phyloP scores from a whole-genome alignment of 2,888 invertebrate species.

The Heterodera filipjevi region DNA sequence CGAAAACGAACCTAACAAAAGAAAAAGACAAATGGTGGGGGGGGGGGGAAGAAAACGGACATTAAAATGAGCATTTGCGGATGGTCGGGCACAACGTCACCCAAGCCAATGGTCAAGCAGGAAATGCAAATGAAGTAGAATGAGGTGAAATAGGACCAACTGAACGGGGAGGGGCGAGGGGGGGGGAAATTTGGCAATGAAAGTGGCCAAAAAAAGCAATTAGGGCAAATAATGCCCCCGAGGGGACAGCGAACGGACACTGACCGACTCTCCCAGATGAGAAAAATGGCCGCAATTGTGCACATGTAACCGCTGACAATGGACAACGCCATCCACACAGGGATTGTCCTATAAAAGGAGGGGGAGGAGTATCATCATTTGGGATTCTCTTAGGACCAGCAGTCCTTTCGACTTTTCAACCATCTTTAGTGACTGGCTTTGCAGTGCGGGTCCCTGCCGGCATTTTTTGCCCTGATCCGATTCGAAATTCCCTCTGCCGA shows the following conservation, averaged over 20 bases:
- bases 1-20: conserved; percentile 78
- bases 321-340: conserved; percentile 84
- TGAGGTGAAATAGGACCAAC: conserved; percentile 87
- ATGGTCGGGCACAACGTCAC: conserved; percentile 71
- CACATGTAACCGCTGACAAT: conserved; percentile 84
- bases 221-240: background rate
- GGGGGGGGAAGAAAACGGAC: background rate
- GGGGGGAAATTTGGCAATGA: background rate
- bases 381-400: too few relatives aligned
- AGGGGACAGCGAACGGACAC: background rate
- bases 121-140: conserved; percentile 97
- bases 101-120: conserved; percentile 88
- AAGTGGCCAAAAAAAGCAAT: background rate
- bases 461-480: too few relatives aligned
- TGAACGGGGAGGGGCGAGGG: conserved; percentile 61
- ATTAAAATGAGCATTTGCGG: conserved; percentile 84
- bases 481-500: too few relatives aligned
- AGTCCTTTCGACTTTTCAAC: too few relatives aligned
- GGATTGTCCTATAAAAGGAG: conserved; percentile 67
- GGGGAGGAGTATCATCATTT: background rate
- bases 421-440: too few relatives aligned
- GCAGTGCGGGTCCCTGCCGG: too few relatives aligned
- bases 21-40: conserved; percentile 78
- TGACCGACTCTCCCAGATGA: conserved; percentile 68
- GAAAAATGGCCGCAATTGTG: conserved; percentile 79